Conservation (phyloP, 2,113 vertebrate species). For the Mormoops blainvillei region DNA sequence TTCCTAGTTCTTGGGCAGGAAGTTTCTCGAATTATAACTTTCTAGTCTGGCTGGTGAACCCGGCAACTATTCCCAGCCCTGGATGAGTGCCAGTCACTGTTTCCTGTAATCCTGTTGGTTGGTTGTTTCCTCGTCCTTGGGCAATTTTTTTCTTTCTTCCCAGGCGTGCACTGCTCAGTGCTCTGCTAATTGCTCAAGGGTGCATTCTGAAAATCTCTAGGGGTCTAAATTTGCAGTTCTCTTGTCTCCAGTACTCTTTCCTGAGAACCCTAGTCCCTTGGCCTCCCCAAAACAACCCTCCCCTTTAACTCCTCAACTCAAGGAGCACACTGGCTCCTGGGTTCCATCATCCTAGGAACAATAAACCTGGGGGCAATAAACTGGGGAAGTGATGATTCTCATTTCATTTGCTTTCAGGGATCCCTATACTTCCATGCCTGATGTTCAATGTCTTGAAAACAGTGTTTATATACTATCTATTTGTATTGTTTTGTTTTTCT, state of each 20-base stretch:
- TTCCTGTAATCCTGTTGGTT: neutral
- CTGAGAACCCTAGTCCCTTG: neutral
- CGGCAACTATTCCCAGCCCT: neutral
- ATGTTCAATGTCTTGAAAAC: neutral
- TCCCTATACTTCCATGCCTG: neutral
- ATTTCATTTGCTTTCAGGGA: neutral
- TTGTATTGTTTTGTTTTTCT: neutral
- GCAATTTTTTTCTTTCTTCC: neutral
- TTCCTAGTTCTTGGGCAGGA: neutral
- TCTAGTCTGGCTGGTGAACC: neutral
- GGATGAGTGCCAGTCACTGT: neutral
- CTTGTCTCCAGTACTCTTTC: neutral
- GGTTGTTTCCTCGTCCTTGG: neutral
- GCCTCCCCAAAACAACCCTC: neutral
- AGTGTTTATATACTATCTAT: neutral
- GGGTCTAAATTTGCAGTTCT: neutral
- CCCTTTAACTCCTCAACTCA: neutral
- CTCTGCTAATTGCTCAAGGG: neutral
- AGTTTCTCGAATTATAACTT: neutral
- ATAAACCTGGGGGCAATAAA: neutral
- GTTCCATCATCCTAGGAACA: neutral
- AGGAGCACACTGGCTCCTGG: fast-evolving
- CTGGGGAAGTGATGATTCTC: neutral
- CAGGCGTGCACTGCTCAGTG: neutral
- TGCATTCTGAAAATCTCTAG: neutral